Evolutionary conservation across 2,888 invertebrate species (phyloP), one percentile per base, ranked within the genome.

Genomic region (Periphyllus acericola): DNA sequence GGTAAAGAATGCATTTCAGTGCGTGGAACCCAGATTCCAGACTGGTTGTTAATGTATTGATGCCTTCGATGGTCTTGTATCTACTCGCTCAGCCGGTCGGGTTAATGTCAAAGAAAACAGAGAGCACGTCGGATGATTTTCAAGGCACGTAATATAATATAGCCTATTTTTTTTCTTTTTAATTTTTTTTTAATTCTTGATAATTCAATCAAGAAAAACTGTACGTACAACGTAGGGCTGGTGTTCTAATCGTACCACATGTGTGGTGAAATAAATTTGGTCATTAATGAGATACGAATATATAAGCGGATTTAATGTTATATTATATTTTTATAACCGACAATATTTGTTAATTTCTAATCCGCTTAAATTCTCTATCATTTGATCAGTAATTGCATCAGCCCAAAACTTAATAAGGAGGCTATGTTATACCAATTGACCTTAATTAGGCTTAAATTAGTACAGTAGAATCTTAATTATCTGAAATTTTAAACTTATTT

Each of bases 61-160:
- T 87, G 87, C 87, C 87, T 87, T 87, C 87, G 60, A 81, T 87
- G 87, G 74, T 87, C 87, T 87, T 87, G 87, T 87, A 81, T 81
- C 87, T 87, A 87, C 87, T 87, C 81, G 21, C 87, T 87, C 87
- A 87, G 87, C 87, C 87, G 80, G 78, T 87, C 81, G 87, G 74
- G 87, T 87, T 87, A 87, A 87, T 87, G 87, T 87, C 81, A 86
- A 86, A 86, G 86, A 86, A 86, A 86, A 86, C 86, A 87, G 87
- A 80, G 80, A 87, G 79, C 80, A 80, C 87, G 46, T 87, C 87
- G 87, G 87, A 87, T 80, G 80, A 80, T 81, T 80, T 87, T 87
- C 87, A 81, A 87, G 87, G 87, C 87, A 87, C 87, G 87, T 87
- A 87, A 87, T 87, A 87, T 87, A 87, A 81, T 81, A 87, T 87